Conservation (phyloP, 2,797 vertebrate genomes). For the Tolypeutes matacus region DNA sequence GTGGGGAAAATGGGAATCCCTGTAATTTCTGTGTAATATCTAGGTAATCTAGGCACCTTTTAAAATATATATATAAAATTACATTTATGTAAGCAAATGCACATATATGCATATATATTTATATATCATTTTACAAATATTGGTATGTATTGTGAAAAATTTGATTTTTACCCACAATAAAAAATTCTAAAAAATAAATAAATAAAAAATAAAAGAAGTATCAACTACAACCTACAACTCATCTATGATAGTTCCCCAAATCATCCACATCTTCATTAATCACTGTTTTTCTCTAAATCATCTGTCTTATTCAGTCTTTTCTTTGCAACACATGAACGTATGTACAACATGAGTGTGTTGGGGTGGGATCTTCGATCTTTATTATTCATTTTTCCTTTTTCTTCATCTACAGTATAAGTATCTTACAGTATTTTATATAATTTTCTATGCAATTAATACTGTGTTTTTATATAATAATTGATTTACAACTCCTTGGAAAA, state of each 20-base stretch:
- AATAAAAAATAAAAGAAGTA: too few relatives aligned
- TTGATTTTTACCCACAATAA: too few relatives aligned
- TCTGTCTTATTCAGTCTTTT: background rate
- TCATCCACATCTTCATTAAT: background rate
- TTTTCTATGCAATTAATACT: background rate
- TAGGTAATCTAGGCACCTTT: too few relatives aligned
- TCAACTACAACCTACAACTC: background rate
- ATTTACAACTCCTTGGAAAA: too few relatives aligned
- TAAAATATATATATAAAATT: too few relatives aligned
- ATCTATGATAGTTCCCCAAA: background rate
- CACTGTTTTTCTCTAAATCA: background rate
- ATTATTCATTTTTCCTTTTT: background rate
- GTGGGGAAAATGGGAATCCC: too few relatives aligned
- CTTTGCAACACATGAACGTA: fast-evolving
- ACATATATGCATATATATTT: too few relatives aligned
- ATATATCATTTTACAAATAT: too few relatives aligned
- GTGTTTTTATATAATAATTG: background rate
- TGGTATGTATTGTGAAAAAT: too few relatives aligned
- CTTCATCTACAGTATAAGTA: background rate
- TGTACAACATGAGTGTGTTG: background rate
- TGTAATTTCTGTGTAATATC: too few relatives aligned
- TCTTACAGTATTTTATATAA: background rate
- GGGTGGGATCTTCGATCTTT: background rate
- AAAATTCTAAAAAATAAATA: too few relatives aligned
- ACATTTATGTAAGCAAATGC: too few relatives aligned